phyloP scores from a whole-genome alignment of 1,140 invertebrate genomes.

The Helicoverpa armigera region DNA sequence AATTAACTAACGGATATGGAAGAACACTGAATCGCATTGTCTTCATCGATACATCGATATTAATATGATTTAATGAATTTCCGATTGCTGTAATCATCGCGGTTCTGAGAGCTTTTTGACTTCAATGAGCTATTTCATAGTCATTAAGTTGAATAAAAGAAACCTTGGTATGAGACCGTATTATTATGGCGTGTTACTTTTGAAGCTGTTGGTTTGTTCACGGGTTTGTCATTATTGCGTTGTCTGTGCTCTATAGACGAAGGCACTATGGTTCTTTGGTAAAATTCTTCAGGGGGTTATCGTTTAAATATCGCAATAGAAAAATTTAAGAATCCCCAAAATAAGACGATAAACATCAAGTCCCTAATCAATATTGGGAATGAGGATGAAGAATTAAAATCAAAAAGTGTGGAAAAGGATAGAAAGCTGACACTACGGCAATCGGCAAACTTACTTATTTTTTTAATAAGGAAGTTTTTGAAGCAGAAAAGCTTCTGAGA shows the following conservation, averaged over 20 bases:
- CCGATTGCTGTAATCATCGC: constrained; percentile 47
- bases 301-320: no score
- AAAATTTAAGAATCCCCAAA: no score
- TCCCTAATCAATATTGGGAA: no score
- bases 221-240: not conserved
- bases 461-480: not conserved
- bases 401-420: no score
- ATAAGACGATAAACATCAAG: no score
- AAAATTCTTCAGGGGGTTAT: no score
- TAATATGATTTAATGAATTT: constrained; percentile 51
- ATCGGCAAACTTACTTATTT: not conserved
- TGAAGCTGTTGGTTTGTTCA: not conserved
- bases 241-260: no score
- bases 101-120: constrained; percentile 45
- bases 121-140: constrained; percentile 42
- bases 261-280: no score
- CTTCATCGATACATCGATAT: constrained; percentile 54
- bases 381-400: no score
- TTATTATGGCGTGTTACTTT: constrained; percentile 19
- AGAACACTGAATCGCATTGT: constrained; percentile 48
- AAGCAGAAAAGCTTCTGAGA: not conserved
- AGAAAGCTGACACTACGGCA: no score
- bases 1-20: constrained; percentile 56
- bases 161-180: not conserved
- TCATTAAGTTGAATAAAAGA: constrained; percentile 19